Conservation (phyloP, 37 sponge, comb jelly and placozoan species). For the Axinella damicornis region DNA sequence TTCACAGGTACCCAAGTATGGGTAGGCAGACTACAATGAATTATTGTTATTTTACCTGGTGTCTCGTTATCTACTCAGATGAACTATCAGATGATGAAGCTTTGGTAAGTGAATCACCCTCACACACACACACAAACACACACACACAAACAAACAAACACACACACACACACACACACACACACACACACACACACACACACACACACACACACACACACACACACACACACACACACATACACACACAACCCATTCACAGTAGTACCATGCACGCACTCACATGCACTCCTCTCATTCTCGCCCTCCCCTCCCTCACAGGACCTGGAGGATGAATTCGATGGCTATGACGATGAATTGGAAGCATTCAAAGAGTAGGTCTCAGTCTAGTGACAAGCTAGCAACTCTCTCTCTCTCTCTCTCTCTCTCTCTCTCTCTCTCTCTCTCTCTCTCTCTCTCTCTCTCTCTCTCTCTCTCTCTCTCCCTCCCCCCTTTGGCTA, state of each 20-base stretch:
- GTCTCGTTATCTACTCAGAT: neutral
- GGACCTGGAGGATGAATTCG: slow-evolving; percentile 17
- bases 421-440: slow-evolving; percentile 29
- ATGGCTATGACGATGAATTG: slow-evolving; percentile 67
- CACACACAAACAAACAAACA: neutral
- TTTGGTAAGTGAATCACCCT: neutral
- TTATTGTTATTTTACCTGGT: too few species aligned
- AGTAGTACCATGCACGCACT: too few species aligned
- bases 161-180: neutral
- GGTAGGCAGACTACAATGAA: too few species aligned
- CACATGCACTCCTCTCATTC: neutral
- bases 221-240: neutral
- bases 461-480: slow-evolving; percentile 51
- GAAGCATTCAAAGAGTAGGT: slow-evolving; percentile 75
- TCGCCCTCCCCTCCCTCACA: neutral
- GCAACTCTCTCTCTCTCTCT: slow-evolving; percentile 39
- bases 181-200: slow-evolving; percentile 7
- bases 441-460: slow-evolving; percentile 40
- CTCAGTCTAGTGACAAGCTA: too few species aligned
- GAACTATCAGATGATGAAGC: too few species aligned
- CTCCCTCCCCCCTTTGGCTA: slow-evolving; percentile 2
- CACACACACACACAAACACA: slow-evolving; percentile 38
- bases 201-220: slow-evolving; percentile 18
- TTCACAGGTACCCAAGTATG: too few species aligned
- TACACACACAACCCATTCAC: too few species aligned